These are phyloP conservation scores for Zaprionus nigranus DNA, from an alignment of 1,140 invertebrate genomes.

Conservation along the genomic window DNA sequence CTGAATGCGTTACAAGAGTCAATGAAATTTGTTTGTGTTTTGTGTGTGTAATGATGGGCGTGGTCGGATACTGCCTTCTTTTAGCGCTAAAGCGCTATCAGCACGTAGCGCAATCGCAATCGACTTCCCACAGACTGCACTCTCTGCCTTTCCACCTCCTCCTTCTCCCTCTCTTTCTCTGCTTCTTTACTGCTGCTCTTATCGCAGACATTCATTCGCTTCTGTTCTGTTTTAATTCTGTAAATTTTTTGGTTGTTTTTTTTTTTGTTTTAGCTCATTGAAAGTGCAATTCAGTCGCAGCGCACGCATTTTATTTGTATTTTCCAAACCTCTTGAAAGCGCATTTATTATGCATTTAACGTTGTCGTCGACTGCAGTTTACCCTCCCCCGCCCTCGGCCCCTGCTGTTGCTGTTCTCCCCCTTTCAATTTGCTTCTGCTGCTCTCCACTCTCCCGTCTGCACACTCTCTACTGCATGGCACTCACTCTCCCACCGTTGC, in stretches of 20 bases:
- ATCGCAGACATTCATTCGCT: background rate
- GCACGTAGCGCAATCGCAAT: conserved; percentile 34
- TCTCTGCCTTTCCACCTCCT: background rate
- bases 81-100: conserved; percentile 14
- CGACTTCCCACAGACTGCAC: conserved; percentile 19
- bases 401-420: no score
- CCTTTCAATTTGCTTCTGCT: no score
- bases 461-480: conserved; percentile 4
- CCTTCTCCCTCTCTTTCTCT: background rate
- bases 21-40: conserved; percentile 49
- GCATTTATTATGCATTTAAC: conserved; percentile 83
- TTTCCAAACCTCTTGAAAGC: conserved; percentile 64
- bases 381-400: background rate
- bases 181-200: background rate
- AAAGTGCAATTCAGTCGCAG: conserved; percentile 72
- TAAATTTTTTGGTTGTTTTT: conserved; percentile 33
- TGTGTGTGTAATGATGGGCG: conserved; percentile 30
- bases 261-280: conserved; percentile 72
- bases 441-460: background rate
- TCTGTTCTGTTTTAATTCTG: conserved; percentile 14
- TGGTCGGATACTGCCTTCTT: conserved; percentile 20
- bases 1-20: conserved; percentile 58
- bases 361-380: conserved; percentile 62
- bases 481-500: conserved; percentile 14
- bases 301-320: conserved; percentile 70